Base-by-base conservation (phyloP, 2,113 vertebrate species). In the Balaeniceps rex region DNA sequence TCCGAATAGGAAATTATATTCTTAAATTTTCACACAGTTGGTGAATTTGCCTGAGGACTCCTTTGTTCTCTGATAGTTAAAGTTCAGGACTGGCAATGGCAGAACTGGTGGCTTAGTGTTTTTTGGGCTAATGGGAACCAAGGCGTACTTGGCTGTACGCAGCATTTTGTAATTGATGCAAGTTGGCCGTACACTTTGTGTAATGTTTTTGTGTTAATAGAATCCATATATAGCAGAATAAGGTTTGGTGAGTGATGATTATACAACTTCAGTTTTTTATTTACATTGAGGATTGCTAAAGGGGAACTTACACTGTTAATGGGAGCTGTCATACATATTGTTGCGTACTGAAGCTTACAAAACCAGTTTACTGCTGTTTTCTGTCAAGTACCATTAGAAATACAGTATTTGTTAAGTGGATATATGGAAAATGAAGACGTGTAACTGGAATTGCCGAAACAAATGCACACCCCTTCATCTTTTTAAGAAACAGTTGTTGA, bases 381-480 rank as follows among this genome's bases (percentile, higher is more conserved):
- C 6, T 23, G n/a, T 34, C 38, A 16, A 44, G 4, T 28, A 9
- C 5, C 8, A 2, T 44, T 18, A 33, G 46, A 60, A 61, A 36
- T 42, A 5, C 10, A 5, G n/a, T 25, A 6, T 24, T 46, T 44
- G 11, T 18, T 13, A 7, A 16, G 33, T 51, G 29, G 33, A 14
- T 47, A 1, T 4, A 16, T 47, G 49, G 49, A 18, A 69, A 18
- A n/a, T 2, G 5, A 28, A 57, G 29, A 6, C 0, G 1, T 29
- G 4, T 10, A 3, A 9, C 19, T 76, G 44, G 26, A 33, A 58
- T 7, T 22, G 36, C 9, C 18, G 38, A 33, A 36, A 14, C 16
- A 47, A 34, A 21, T 2, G 2, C 22, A 3, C 2, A 2, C 6
- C 10, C 21, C 15, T 51, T 57, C 5, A 1, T 9, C 47, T 46